phyloP scores from a whole-genome alignment of 2,113 vertebrate species.

The Chlamydotis undulata region DNA sequence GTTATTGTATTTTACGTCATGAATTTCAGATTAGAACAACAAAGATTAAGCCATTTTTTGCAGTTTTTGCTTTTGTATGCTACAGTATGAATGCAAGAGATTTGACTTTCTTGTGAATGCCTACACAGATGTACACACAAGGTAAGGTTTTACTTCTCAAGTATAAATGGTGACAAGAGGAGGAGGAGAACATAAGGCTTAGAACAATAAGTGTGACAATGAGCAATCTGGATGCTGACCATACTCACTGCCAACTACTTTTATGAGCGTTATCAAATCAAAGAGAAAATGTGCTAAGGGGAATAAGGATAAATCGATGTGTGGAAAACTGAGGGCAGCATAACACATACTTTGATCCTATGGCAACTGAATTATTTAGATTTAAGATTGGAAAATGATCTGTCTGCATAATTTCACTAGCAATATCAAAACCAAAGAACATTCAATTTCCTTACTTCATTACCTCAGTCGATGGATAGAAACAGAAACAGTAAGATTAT shows the following conservation, averaged over 20 bases:
- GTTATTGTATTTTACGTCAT: not conserved
- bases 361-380: constrained; percentile 58
- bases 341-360: constrained; percentile 38
- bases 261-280: constrained; percentile 25
- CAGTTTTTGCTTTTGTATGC: not conserved
- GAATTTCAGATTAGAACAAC: not conserved
- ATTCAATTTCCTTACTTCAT: not conserved
- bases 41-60: not conserved
- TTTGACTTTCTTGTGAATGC: not conserved
- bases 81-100: not conserved
- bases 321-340: not conserved
- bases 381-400: constrained; percentile 20
- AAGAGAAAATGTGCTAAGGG: constrained; percentile 14
- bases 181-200: not conserved
- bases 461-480: not conserved
- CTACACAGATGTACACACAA: not conserved
- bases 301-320: constrained; percentile 45
- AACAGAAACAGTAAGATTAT: not conserved
- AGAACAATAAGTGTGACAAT: constrained; percentile 13
- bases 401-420: constrained; percentile 18
- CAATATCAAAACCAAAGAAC: not conserved
- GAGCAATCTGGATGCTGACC: constrained; percentile 22
- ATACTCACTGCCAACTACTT: not conserved
- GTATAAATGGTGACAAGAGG: not conserved
- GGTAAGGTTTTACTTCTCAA: not conserved